Evolutionary conservation across 2,113 vertebrate genomes (phyloP).

Genomic region (Tiliqua scincoides): DNA sequence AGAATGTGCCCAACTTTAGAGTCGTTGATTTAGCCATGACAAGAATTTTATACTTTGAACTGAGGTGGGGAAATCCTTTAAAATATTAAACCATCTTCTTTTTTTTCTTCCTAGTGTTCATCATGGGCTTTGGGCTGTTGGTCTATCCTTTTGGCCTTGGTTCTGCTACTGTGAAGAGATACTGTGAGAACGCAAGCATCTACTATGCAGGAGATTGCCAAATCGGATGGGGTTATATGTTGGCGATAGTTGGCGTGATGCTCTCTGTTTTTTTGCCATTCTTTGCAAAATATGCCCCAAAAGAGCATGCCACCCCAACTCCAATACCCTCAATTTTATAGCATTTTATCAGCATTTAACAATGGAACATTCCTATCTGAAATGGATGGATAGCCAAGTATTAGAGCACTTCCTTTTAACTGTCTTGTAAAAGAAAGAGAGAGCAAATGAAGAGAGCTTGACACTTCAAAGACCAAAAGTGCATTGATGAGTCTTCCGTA

Average conservation of each 20-base stretch:
- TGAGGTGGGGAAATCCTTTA: slow-evolving; percentile 4
- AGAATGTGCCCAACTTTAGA: too few relatives aligned
- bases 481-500: slow-evolving; percentile 79
- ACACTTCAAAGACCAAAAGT: slow-evolving; percentile 67
- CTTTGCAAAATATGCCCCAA: slow-evolving; percentile 95
- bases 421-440: slow-evolving; percentile 58
- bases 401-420: slow-evolving; percentile 66
- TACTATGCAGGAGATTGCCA: slow-evolving; percentile 92
- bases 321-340: slow-evolving; percentile 93
- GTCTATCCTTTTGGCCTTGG: slow-evolving; percentile 92
- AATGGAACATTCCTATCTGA: slow-evolving; percentile 59
- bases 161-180: slow-evolving; percentile 87
- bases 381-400: slow-evolving; percentile 55
- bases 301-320: slow-evolving; percentile 91
- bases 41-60: neutral
- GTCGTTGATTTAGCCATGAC: too few relatives aligned
- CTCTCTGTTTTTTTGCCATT: slow-evolving; percentile 93
- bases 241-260: slow-evolving; percentile 93
- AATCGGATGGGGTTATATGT: slow-evolving; percentile 94
- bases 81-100: slow-evolving; percentile 22
- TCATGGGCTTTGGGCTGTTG: slow-evolving; percentile 91
- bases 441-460: slow-evolving; percentile 33
- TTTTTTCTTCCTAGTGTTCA: slow-evolving; percentile 83
- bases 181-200: slow-evolving; percentile 88
- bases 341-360: slow-evolving; percentile 66